Conservation (phyloP, 2,797 vertebrate species). For the Anas bernieri region DNA sequence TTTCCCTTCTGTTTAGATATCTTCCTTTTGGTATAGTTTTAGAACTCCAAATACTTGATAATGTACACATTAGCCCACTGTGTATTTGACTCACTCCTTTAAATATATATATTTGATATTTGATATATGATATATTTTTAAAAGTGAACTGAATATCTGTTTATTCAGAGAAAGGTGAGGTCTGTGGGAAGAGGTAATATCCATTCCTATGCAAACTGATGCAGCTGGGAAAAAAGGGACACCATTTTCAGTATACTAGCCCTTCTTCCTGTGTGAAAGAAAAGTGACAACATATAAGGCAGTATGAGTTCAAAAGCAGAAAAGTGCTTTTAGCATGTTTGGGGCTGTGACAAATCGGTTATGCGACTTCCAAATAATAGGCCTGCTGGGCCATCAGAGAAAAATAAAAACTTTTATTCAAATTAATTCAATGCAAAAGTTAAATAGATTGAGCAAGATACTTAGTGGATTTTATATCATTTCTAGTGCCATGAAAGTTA, state of each 20-base stretch:
- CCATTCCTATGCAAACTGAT: not conserved
- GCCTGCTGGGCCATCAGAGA: not conserved
- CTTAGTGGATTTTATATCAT: not conserved
- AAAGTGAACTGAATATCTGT: not conserved
- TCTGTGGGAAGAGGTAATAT: not conserved
- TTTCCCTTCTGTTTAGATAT: slow-evolving; percentile 19
- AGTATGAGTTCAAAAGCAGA: not conserved
- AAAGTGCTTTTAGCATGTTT: not conserved
- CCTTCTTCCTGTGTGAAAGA: not conserved
- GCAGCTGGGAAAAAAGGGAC: not conserved
- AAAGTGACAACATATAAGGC: not conserved
- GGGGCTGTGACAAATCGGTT: not conserved
- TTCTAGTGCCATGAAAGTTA: not conserved
- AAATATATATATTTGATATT: not conserved
- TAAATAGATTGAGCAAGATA: not conserved
- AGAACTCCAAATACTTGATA: not conserved
- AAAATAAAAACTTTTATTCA: not conserved
- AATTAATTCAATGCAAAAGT: not conserved
- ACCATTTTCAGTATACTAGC: not conserved
- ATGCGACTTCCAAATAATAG: not conserved
- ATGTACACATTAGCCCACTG: not conserved
- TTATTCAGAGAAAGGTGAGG: not conserved
- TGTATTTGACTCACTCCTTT: not conserved
- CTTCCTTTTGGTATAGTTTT: not conserved
- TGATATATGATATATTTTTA: not conserved